Percentiles rank a stretch among this genome's conserved stretches.
phyloP scores from a whole-genome alignment of 2,888 invertebrate genomes.

The Philereme vetulata region DNA sequence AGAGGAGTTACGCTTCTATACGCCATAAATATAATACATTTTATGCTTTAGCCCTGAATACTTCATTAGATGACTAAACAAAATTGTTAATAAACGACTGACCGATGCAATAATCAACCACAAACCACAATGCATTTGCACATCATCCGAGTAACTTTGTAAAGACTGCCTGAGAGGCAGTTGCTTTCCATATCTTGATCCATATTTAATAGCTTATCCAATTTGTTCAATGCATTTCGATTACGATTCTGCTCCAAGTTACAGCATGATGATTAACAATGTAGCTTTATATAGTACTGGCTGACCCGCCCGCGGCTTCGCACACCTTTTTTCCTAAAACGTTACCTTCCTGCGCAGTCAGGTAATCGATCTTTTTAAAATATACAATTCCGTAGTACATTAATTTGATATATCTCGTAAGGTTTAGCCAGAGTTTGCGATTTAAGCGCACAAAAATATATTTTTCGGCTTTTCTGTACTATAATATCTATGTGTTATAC shows the following conservation, averaged over 20 bases:
- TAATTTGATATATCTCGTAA: no score
- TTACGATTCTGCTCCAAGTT: background rate
- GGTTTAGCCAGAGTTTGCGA: no score
- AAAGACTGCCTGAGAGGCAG: conserved; percentile 18
- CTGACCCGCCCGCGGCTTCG: no score
- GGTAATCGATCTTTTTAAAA: no score
- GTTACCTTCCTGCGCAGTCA: no score
- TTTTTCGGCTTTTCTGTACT: no score
- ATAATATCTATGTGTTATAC: no score
- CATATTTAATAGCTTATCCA: conserved; percentile 23
- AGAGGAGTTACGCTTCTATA: conserved; percentile 9
- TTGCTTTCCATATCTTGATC: conserved; percentile 19
- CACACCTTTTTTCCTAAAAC: no score
- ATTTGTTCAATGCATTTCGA: conserved; percentile 5
- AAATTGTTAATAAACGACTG: conserved; percentile 60
- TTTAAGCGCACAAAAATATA: no score
- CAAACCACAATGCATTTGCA: conserved; percentile 61
- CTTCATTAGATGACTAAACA: conserved; percentile 79
- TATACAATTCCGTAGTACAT: no score
- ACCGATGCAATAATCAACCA: conserved; percentile 56
- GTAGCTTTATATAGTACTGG: no score
- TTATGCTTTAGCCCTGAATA: conserved; percentile 62
- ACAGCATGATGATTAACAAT: background rate
- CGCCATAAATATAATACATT: conserved; percentile 1
- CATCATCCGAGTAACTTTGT: conserved; percentile 43